Conservation (phyloP, 2,888 invertebrate genomes). For the Oscheius onirici region DNA sequence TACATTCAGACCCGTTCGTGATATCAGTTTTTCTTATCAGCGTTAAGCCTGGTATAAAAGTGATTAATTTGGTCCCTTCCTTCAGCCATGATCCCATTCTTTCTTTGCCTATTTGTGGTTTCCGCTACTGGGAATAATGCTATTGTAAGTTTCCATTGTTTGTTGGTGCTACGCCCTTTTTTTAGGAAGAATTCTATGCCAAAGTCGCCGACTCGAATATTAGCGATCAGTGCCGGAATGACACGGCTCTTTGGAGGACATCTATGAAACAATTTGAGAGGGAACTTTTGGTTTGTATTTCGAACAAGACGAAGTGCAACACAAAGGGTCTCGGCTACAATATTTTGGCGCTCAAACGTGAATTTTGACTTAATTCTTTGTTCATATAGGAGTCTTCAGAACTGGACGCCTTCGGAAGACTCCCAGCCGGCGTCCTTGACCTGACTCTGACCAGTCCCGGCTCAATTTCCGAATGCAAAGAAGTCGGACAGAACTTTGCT, state of each 20-base stretch:
- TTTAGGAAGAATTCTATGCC: background rate
- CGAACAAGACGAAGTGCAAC: constrained; percentile 23
- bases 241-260: background rate
- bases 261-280: background rate
- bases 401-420: constrained; percentile 41
- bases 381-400: constrained; percentile 27
- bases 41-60: constrained; percentile 6
- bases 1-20: background rate
- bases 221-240: background rate
- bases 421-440: constrained; percentile 35
- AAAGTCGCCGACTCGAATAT: background rate
- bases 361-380: background rate
- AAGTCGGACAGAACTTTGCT: constrained; percentile 34
- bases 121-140: background rate
- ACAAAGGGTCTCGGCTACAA: constrained; percentile 30
- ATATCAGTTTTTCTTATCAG: constrained; percentile 18
- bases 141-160: too few species aligned
- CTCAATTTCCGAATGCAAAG: constrained; percentile 34
- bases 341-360: constrained; percentile 37
- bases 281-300: background rate
- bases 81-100: background rate
- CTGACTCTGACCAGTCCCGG: constrained; percentile 36
- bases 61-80: constrained; percentile 11
- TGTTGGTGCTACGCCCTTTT: background rate
- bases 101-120: background rate